Conservation (phyloP, 1,140 invertebrate genomes). For the Globodera rostochiensis region DNA sequence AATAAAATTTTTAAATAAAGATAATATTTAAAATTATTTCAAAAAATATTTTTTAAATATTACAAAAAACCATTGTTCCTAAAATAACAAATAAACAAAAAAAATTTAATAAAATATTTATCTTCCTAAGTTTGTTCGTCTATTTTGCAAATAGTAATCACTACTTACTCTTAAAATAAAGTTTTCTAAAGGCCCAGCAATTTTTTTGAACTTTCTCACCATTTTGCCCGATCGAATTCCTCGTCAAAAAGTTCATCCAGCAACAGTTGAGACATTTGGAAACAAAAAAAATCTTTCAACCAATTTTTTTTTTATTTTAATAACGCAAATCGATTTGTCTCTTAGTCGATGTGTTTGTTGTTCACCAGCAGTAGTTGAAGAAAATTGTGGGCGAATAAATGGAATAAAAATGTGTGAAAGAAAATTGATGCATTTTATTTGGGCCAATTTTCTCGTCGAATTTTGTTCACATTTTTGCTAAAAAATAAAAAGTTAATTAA, state of each 20-base stretch:
- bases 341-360: not conserved
- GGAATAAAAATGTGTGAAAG: not conserved
- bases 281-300: too few species aligned
- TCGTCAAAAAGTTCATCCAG: slow-evolving; percentile 17
- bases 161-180: not conserved
- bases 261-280: slow-evolving; percentile 5
- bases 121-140: too few species aligned
- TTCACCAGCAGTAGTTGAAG: not conserved
- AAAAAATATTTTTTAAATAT: not conserved
- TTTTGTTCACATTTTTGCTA: not conserved
- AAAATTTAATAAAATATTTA: too few species aligned
- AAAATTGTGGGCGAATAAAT: not conserved
- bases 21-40: not conserved
- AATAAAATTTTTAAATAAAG: too few species aligned
- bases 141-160: too few species aligned
- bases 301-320: too few species aligned
- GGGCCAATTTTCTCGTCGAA: not conserved
- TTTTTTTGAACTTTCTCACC: not conserved
- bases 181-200: not conserved
- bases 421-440: not conserved
- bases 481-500: not conserved
- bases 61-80: not conserved
- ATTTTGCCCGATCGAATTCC: not conserved
- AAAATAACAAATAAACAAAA: not conserved
- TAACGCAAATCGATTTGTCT: not conserved